These are phyloP conservation scores for Ceyx cyanopectus DNA, from an alignment of 2,113 vertebrate genomes.

Conservation along the genomic window DNA sequence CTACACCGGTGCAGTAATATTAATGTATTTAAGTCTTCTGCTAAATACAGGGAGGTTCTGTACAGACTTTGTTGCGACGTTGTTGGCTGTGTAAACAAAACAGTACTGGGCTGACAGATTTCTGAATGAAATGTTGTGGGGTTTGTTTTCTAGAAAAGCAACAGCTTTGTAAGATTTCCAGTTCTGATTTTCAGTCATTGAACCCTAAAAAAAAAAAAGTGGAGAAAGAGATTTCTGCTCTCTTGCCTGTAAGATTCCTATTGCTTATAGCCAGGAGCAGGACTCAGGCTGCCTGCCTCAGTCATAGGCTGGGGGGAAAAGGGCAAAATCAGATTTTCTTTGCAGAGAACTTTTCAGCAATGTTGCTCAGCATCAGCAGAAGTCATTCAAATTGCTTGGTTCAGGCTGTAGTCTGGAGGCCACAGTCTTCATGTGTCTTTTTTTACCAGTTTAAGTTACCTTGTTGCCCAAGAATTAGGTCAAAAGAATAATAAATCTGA, in stretches of 20 bases:
- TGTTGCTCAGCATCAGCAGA: neutral
- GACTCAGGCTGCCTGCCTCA: neutral
- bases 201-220: neutral
- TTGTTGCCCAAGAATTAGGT: neutral
- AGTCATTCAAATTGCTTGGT: neutral
- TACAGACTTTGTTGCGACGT: neutral
- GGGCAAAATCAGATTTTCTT: neutral
- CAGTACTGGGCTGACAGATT: neutral
- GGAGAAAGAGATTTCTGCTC: neutral
- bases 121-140: neutral
- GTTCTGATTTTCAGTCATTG: neutral
- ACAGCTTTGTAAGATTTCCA: neutral
- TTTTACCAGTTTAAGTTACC: neutral
- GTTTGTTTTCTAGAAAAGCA: neutral
- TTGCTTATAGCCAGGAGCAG: neutral
- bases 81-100: neutral
- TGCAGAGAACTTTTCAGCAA: neutral
- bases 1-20: neutral
- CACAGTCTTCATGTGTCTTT: neutral
- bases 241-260: neutral
- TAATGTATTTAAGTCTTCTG: neutral
- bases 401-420: neutral
- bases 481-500: neutral
- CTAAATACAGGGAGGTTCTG: neutral
- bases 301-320: neutral